Evolutionary conservation across 1,140 invertebrate species (phyloP).

Genomic region (Marisa cornuarietis): DNA sequence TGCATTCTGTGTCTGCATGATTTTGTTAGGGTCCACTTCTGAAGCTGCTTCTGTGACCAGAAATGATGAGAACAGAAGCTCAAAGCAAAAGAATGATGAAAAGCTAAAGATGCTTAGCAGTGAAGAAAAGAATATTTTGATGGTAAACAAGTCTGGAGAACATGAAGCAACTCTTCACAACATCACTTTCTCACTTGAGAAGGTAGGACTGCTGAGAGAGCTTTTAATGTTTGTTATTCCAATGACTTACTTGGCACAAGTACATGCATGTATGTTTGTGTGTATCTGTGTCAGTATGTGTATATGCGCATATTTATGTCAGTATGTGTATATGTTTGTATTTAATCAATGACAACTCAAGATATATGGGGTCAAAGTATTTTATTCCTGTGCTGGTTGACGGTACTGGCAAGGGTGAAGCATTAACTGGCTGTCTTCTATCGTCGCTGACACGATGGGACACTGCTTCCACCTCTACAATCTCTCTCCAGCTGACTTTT

Average conservation of each 20-base stretch:
- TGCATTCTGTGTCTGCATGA: no score
- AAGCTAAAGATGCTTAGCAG: slow-evolving; percentile 6
- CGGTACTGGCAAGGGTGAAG: no score
- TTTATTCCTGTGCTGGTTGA: no score
- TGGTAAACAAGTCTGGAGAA: background rate
- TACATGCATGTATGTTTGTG: slow-evolving; percentile 2
- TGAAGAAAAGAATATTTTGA: background rate
- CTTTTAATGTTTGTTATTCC: background rate
- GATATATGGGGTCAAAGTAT: no score
- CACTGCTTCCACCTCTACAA: no score
- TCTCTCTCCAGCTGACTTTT: no score
- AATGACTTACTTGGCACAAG: background rate
- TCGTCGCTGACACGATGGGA: no score
- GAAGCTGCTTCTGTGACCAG: no score
- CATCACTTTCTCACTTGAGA: slow-evolving; percentile 38
- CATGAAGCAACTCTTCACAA: slow-evolving; percentile 32
- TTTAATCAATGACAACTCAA: background rate
- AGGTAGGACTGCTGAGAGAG: slow-evolving; percentile 26
- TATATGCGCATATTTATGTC: slow-evolving; percentile 7
- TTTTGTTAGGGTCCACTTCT: no score
- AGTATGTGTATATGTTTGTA: background rate
- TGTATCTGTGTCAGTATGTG: background rate
- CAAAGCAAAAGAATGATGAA: background rate
- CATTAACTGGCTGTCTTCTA: no score
- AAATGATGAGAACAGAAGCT: no score